A percentile compares a stretch with the other conserved stretches of the same genome.
Evolutionary conservation across 2,113 vertebrate genomes (phyloP).

Genomic region (Orthonyx spaldingii): DNA sequence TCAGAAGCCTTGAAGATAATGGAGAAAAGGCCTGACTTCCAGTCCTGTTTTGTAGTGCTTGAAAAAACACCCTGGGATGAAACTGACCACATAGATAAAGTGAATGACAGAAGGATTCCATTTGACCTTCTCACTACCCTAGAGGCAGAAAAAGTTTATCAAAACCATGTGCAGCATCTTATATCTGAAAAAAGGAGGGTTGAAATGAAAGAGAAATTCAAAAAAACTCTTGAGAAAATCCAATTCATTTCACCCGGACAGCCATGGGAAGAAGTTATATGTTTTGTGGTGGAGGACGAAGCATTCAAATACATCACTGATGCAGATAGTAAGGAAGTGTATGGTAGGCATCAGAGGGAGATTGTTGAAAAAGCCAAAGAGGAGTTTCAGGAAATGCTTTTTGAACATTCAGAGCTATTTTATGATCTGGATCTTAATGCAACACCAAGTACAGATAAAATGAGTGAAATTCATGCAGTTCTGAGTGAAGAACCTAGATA

Average conservation of each 20-base stretch:
- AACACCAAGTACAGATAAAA: conserved; percentile 96
- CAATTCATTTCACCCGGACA: conserved; percentile 95
- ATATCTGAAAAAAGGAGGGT: conserved; percentile 89
- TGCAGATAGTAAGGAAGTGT: conserved; percentile 92
- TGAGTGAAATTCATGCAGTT: conserved; percentile 95
- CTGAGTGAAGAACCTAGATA: conserved; percentile 97
- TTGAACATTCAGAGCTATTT: conserved; percentile 97
- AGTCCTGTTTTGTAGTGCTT: conserved; percentile 90
- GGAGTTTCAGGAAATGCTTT: conserved; percentile 99
- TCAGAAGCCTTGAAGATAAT: conserved; percentile 88
- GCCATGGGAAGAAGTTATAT: conserved; percentile 96
- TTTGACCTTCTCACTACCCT: conserved; percentile 90
- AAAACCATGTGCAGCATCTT: conserved; percentile 93
- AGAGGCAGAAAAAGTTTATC: conserved; percentile 92
- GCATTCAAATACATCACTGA: conserved; percentile 96
- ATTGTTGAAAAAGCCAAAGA: conserved; percentile 99
- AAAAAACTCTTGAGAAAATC: conserved; percentile 93
- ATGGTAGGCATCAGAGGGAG: conserved; percentile 93
- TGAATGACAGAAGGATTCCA: conserved; percentile 91
- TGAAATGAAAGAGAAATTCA: conserved; percentile 98
- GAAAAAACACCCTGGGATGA: conserved; percentile 95
- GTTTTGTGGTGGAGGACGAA: conserved; percentile 96
- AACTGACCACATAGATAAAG: conserved; percentile 94
- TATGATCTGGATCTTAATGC: conserved; percentile 98
- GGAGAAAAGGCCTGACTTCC: conserved; percentile 88